Base-by-base conservation (phyloP, 2,797 vertebrate genomes). In the Aselliscus stoliczkanus region DNA sequence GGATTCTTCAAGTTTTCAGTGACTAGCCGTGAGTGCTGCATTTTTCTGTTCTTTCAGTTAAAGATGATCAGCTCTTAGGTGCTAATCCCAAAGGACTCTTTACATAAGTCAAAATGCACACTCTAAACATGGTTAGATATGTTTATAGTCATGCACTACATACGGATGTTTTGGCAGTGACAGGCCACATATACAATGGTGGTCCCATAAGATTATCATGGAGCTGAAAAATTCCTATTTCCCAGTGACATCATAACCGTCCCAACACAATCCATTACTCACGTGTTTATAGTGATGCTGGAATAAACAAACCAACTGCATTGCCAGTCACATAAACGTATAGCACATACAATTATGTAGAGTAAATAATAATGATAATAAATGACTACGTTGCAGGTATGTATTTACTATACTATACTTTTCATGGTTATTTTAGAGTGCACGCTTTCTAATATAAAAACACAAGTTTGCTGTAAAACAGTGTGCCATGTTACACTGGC, bases 401-500 rank as follows among this genome's bases (percentile, higher is more conserved):
- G 44, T 12, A 7, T 83, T 65, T 83, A 34, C 13, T 11, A 34
- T 25, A 23, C 18, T 62, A n/a, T 81, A 50, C 34, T 65, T 27
- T 25, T 34, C 25, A 50, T 27, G 1, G 9, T 65, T 27, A 65
- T 83, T 50, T 82, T 65, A 50, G 80, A 50, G 60, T 65, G 42
- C n/a, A 4, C 60, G 65, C 60, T 65, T 50, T 50, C 60, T 65
- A 50, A 76, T 54, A 76, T 31, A 31, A 31, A 76, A 11, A 3
- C n/a, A 50, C 34, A 65, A 50, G 60, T 65, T 65, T 34, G 44
- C 80, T 9, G 0, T 82, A 11, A 50, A 50, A 34, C 44, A 50
- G 80, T 17, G 18, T 11, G 44, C 31, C 2, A 0, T 50, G 31
- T 65, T 2, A 12, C 2, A 15, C 8, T 1, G 3, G 58, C 7